A percentile compares a stretch with the other conserved stretches of the same genome.
These are phyloP conservation scores for Spea hammondii DNA, from an alignment of 2,797 vertebrate species.

Conservation along the genomic window DNA sequence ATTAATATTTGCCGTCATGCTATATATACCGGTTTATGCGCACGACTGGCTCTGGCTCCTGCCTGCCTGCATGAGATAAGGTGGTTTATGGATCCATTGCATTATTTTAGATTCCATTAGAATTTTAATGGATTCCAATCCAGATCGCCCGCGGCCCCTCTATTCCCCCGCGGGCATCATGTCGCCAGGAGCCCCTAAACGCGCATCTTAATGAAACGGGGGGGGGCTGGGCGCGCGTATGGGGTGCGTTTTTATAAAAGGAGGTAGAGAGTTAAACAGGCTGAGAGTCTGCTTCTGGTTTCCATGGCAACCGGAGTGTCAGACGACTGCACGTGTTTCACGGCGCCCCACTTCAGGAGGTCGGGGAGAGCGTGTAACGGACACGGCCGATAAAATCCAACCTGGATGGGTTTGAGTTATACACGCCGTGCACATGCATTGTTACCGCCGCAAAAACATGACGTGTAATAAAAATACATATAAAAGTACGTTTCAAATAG, in stretches of 20 bases:
- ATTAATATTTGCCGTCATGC: too few relatives aligned
- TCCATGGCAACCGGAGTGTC: background rate
- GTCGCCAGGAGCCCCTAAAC: background rate
- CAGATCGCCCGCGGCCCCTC: background rate
- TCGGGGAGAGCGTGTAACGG: background rate
- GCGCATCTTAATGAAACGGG: background rate
- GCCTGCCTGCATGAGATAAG: background rate
- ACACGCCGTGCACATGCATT: too few relatives aligned
- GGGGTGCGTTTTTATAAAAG: background rate
- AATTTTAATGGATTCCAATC: constrained; percentile 6
- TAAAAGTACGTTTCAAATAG: too few relatives aligned
- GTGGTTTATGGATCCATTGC: background rate
- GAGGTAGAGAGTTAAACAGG: background rate
- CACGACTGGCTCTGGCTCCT: background rate
- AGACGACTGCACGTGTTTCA: background rate
- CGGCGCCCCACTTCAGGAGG: background rate
- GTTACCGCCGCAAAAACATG: too few relatives aligned
- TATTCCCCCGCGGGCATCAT: background rate
- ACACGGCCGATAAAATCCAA: too few relatives aligned
- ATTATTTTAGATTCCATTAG: constrained; percentile 15
- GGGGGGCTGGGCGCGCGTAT: background rate
- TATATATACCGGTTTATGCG: too few relatives aligned
- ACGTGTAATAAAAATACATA: too few relatives aligned
- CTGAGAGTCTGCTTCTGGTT: background rate
- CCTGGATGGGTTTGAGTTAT: too few relatives aligned